Evolutionary conservation across 2,888 invertebrate genomes (phyloP).

Genomic region (Cinara cedri): DNA sequence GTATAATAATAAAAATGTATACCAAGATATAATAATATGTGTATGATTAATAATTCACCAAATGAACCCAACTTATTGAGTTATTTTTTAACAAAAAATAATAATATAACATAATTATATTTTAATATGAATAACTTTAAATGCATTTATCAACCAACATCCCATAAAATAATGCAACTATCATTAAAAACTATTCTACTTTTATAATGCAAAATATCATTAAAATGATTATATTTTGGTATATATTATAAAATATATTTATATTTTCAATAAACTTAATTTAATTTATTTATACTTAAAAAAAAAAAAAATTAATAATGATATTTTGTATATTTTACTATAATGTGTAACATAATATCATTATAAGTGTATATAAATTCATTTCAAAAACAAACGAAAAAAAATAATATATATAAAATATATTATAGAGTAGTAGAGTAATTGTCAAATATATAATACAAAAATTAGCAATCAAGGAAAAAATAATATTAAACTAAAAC

Average conservation of each 20-base stretch:
- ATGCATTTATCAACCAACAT: conserved; percentile 13
- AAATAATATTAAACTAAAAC: not conserved
- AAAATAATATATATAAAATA: conserved; percentile 3
- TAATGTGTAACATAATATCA: not conserved
- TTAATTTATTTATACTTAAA: not conserved
- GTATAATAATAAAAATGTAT: not conserved
- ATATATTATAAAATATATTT: not conserved
- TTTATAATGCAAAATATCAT: not conserved
- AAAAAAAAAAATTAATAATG: conserved; percentile 1
- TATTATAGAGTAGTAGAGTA: not conserved
- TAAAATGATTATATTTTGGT: not conserved
- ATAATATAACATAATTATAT: not conserved
- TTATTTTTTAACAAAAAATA: not conserved
- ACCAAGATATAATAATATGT: not conserved
- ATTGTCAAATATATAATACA: too few species aligned
- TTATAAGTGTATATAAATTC: not conserved
- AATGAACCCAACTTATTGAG: not conserved
- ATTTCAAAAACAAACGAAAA: too few species aligned
- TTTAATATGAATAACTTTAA: not conserved
- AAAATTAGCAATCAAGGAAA: too few species aligned
- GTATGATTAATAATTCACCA: not conserved
- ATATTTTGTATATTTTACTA: not conserved
- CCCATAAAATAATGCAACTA: not conserved
- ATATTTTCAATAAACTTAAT: not conserved
- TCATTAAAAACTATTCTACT: not conserved